Conservation (phyloP, 2,797 vertebrate genomes). For the Cyclura pinguis region DNA sequence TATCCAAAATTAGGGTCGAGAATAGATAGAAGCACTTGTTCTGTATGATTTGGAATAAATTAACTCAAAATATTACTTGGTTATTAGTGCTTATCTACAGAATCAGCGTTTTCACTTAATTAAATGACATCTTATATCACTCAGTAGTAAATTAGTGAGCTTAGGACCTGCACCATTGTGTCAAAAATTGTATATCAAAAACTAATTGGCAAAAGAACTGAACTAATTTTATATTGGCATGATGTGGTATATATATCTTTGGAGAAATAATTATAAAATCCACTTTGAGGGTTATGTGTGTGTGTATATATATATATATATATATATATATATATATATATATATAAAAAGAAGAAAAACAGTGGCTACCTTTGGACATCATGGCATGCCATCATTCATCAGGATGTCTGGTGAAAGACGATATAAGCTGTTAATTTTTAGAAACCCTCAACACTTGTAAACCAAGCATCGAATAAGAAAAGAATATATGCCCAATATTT, state of each 20-base stretch:
- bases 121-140: conserved; percentile 11
- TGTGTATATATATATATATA: too few relatives aligned
- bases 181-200: conserved; percentile 43
- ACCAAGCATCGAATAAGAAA: neutral
- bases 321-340: too few relatives aligned
- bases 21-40: neutral
- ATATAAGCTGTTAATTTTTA: conserved; percentile 21
- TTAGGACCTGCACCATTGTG: conserved; percentile 17
- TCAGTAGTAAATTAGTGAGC: conserved; percentile 14
- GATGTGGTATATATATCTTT: conserved; percentile 29
- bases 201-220: conserved; percentile 8
- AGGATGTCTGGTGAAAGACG: neutral
- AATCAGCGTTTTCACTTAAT: conserved; percentile 28
- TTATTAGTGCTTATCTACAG: neutral
- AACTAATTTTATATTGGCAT: conserved; percentile 24
- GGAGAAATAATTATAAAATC: conserved; percentile 43
- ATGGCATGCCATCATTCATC: neutral
- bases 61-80: neutral
- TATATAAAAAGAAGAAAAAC: neutral
- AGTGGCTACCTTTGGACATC: neutral
- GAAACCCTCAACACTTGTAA: neutral
- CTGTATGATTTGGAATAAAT: neutral
- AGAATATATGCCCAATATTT: neutral
- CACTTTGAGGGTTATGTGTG: conserved; percentile 32
- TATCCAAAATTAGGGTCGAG: neutral